Percentiles rank a stretch among this genome's conserved stretches.
These are phyloP conservation scores for Megalopta genalis DNA, from an alignment of 1,140 invertebrate species.

Conservation along the genomic window DNA sequence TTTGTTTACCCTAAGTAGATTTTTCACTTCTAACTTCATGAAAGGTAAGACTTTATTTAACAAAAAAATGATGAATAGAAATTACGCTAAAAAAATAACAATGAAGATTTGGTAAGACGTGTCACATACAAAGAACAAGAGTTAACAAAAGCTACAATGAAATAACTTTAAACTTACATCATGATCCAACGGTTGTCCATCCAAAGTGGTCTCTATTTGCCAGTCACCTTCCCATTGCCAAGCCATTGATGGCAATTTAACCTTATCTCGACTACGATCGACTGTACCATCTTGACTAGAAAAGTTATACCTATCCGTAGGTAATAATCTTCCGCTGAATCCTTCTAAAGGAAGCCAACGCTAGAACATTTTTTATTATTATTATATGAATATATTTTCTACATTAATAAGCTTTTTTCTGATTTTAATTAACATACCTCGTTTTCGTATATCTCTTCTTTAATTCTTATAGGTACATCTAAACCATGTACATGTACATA, in stretches of 20 bases:
- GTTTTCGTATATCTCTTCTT: constrained; percentile 95
- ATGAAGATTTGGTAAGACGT: too few relatives aligned
- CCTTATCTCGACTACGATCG: constrained; percentile 88
- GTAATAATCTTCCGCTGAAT: constrained; percentile 89
- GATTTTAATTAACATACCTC: constrained; percentile 81
- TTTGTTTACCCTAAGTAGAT: background rate
- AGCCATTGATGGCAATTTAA: constrained; percentile 92
- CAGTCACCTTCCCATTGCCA: constrained; percentile 97
- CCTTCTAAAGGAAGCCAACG: constrained; percentile 95
- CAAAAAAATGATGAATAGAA: background rate
- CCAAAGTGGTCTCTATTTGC: constrained; percentile 92
- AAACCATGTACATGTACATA: constrained; percentile 93
- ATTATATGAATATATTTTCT: constrained; percentile 1
- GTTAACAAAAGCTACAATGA: too few relatives aligned
- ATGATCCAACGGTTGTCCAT: constrained; percentile 92
- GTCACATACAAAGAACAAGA: too few relatives aligned
- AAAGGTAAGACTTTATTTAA: background rate
- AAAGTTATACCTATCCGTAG: constrained; percentile 92
- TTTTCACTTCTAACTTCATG: background rate
- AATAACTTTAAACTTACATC: constrained; percentile 82
- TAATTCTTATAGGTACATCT: constrained; percentile 93
- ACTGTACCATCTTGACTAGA: constrained; percentile 90
- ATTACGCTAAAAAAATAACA: background rate
- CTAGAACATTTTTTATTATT: constrained; percentile 73
- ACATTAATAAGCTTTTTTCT: too few relatives aligned